phyloP scores from a whole-genome alignment of 2,888 invertebrate species.

The Amiota mariae region DNA sequence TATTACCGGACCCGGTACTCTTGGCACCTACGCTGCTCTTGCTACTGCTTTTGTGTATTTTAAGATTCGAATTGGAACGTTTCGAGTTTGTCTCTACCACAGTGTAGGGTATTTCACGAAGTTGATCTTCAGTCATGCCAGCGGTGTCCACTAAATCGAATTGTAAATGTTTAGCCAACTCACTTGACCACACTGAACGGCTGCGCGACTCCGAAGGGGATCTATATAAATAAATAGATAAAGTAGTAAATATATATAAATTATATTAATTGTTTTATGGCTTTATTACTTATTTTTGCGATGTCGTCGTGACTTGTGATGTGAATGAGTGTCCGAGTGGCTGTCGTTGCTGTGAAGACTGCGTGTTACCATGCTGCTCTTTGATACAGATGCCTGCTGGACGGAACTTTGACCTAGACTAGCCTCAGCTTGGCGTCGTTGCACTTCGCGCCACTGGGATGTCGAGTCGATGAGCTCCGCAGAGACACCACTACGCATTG shows the following conservation, averaged over 20 bases:
- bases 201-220: constrained; percentile 82
- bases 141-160: constrained; percentile 90
- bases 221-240: constrained; percentile 63
- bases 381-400: constrained; percentile 82
- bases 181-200: constrained; percentile 81
- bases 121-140: constrained; percentile 90
- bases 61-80: constrained; percentile 70
- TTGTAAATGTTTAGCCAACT: constrained; percentile 89
- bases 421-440: constrained; percentile 81
- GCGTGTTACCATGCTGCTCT: constrained; percentile 76
- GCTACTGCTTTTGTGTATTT: constrained; percentile 73
- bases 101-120: constrained; percentile 91
- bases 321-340: constrained; percentile 77
- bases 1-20: constrained; percentile 69
- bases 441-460: constrained; percentile 91
- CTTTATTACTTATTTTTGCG: constrained; percentile 77
- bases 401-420: constrained; percentile 75
- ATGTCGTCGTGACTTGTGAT: constrained; percentile 74
- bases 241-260: not conserved
- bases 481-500: constrained; percentile 69
- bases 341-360: constrained; percentile 74
- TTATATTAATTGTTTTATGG: no score
- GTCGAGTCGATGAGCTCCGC: constrained; percentile 89
- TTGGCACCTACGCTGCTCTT: constrained; percentile 70
- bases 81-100: constrained; percentile 82